A percentile compares a stretch with the other conserved stretches of the same genome.
Conservation (phyloP, 2,888 invertebrate species). For the Cerastis leucographa region DNA sequence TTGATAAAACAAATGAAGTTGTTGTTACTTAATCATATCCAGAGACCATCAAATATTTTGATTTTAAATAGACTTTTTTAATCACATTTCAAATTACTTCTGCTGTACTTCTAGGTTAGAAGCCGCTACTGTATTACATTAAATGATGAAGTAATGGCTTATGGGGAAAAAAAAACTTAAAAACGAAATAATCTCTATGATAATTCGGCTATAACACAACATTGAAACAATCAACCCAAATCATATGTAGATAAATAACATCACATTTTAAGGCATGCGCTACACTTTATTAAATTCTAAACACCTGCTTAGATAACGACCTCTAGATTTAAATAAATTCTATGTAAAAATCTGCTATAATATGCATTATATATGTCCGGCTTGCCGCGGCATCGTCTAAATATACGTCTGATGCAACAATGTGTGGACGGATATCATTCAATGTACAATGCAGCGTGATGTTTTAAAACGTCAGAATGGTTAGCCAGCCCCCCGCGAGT, state of each 20-base stretch:
- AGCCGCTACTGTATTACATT: not conserved
- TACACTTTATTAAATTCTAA: slow-evolving; percentile 6
- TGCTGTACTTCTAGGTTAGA: not conserved
- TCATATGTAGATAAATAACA: not conserved
- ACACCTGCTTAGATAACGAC: slow-evolving; percentile 9
- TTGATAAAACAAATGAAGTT: not conserved
- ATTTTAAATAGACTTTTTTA: no score
- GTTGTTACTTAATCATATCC: not conserved
- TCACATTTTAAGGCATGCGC: slow-evolving; percentile 13
- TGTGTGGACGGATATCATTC: slow-evolving; percentile 38
- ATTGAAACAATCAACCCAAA: not conserved
- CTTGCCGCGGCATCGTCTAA: not conserved
- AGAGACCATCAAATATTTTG: no score
- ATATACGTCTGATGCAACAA: slow-evolving; percentile 55
- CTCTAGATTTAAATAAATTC: slow-evolving; percentile 12
- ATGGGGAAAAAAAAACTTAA: not conserved
- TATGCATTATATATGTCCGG: not conserved
- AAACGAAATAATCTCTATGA: not conserved
- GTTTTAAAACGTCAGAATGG: slow-evolving; percentile 18
- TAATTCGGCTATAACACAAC: not conserved
- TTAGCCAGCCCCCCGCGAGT: slow-evolving; percentile 14
- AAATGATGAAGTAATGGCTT: not conserved
- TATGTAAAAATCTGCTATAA: not conserved
- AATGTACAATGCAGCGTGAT: slow-evolving; percentile 20
- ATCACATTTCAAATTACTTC: not conserved